Evolutionary conservation across 2,888 invertebrate species (phyloP).

Genomic region (Habroteleia sp.): DNA sequence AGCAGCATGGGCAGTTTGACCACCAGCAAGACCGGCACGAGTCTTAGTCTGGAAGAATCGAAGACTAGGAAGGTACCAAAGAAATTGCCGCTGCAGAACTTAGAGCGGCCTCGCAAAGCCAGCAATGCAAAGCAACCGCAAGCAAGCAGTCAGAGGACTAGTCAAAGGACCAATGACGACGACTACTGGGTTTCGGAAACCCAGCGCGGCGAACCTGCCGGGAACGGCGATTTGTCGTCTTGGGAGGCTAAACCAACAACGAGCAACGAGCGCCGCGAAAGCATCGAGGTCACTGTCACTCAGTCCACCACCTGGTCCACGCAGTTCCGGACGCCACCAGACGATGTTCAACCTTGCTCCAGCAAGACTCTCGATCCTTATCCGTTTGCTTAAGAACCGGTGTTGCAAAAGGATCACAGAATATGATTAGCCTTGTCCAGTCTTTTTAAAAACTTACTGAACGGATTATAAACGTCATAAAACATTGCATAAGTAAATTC

Average conservation of each 20-base stretch:
- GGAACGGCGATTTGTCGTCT: constrained; percentile 72
- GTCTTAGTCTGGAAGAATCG: constrained; percentile 64
- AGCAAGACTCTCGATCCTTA: constrained; percentile 79
- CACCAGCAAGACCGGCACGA: constrained; percentile 66
- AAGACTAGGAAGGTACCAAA: constrained; percentile 60
- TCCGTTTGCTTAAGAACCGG: constrained; percentile 72
- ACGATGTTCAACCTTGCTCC: constrained; percentile 79
- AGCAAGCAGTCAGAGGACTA: constrained; percentile 30
- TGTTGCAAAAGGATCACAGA: constrained; percentile 6
- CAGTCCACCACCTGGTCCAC: constrained; percentile 75
- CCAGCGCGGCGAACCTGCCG: constrained; percentile 71
- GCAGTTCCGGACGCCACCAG: constrained; percentile 76
- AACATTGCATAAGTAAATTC: too few species aligned
- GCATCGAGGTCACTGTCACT: constrained; percentile 69
- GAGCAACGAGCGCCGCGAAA: constrained; percentile 69
- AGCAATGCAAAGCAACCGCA: constrained; percentile 44
- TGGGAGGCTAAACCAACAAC: constrained; percentile 75
- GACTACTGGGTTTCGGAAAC: constrained; percentile 67
- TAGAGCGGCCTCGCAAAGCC: constrained; percentile 67
- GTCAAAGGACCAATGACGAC: constrained; percentile 65
- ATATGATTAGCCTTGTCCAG: constrained; percentile 45
- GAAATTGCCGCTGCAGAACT: constrained; percentile 75
- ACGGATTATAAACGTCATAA: too few species aligned
- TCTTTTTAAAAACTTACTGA: too few species aligned
- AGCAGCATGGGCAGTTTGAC: constrained; percentile 66